Base-by-base conservation (phyloP, 2,888 invertebrate species). In the Leptinotarsa juncta region DNA sequence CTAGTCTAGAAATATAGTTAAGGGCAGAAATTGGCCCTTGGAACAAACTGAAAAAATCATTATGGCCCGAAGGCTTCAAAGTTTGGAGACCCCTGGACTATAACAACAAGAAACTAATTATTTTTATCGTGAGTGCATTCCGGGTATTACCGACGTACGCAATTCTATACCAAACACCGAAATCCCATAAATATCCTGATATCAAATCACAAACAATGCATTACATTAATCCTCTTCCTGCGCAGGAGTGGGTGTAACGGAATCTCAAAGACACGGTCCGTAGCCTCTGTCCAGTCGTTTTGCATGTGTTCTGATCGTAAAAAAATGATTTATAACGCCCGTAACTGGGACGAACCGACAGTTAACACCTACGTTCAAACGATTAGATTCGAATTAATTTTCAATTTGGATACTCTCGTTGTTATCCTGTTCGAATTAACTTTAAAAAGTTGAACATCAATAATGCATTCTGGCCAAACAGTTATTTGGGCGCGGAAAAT, bases 261-360 rank as follows among this genome's bases (percentile, higher is more conserved):
- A 62, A 32, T 62, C 62, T 62, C 18, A 42, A 62, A 67, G 70
- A 73, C 55, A 73, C 65, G 69, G 69, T 53, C 72, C 67, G 72
- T 16, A 72, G 72, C 72, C 72, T 65, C 73, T 68, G 73, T 73
- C 65, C 53, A 65, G 42, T 62, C 32, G 42, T 62, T 73, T 73
- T 69, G 73, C 73, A 73, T 74, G 74, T 62, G 66, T 70, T 65
- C 51, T 14, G 60, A 71, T 74, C 74, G 71, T 74, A 74, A 74
- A 74, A 71, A 67, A 62, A 60, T 70, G 67, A 70, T 70, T 74
- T 74, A 74, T 67, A 62, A 65, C 67, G 60, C 60, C 65, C 49
- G 65, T 55, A 67, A 74, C 49, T 65, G 67, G 68, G 74, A 67
- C 53, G 68, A 65, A 62, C 55, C 71, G 53, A 26, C 71, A 53